Evolutionary conservation across 1,140 invertebrate species (phyloP), one percentile per base, ranked within the genome.

Genomic region (Camponotus vicinus): DNA sequence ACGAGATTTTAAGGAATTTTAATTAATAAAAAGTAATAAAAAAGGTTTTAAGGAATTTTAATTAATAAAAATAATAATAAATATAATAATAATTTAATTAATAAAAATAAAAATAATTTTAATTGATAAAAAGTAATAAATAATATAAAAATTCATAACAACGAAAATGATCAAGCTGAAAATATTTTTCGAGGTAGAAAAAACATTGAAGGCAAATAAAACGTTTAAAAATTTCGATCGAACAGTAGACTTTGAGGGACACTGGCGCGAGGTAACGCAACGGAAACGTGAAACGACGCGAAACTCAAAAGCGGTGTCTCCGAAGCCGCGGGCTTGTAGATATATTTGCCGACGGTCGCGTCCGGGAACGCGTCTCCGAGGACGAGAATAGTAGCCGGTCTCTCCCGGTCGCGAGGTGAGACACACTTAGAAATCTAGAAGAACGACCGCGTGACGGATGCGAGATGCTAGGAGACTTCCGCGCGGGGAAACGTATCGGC

Each of bases 341-440:
- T 94, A 92, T 93, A 93, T 93, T 94, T 94, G 92, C 93, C 91
- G 89, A 82, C 45, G 73, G 86, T 90, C 85, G 86, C 86, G 87
- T 93, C 93, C 92, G 93, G 94, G 79, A 91, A 93, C 86, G 77
- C 8, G 77, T 91, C 55, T 85, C 85, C 63, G 63, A 52, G 63
- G 90, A 93, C 94, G 77, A 93, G 92, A 94, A 94, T 94, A 94
- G 94, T 93, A 93, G 92, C 92, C 87, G 91, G 64, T 70, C 49
- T 70, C 49, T 80, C 78, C 66, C 69, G 89, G 87, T 88, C 88
- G 91, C 45, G 32, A 40, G 89, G 88, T 89, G 78, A 57, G 77
- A 89, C 71, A 75, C 88, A 82, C 64, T 80, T 89, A 82, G 84
- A 76, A 86, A 86, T 86, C 76, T 89, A 89, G 78, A 67, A 86